Evolutionary conservation across 1,140 invertebrate genomes (phyloP), one percentile per base, ranked within the genome.

Genomic region (Lordiphosa clarofinis): DNA sequence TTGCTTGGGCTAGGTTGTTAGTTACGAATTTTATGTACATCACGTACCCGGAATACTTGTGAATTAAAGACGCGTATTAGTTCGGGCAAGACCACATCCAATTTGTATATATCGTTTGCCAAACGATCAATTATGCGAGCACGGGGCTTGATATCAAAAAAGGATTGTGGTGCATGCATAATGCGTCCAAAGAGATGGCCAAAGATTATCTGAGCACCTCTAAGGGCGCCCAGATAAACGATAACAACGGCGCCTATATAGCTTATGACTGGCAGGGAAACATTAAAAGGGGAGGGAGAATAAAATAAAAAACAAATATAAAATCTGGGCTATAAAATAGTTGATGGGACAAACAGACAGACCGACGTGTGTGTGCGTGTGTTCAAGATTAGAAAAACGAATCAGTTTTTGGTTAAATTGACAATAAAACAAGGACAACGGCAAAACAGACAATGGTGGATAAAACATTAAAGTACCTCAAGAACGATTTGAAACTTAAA

Each of bases 81-180:
- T 56, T 78, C 64, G n/a, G 87, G 86, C 59, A 90, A 57, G 33
- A 73, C 56, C 82, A 92, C 90, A 90, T 95, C 93, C 88, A 94
- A 75, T 49, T 91, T 90, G 87, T 93, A 92, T 59, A 94, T 89
- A 89, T 95, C 95, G 90, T 93, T 94, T 64, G 92, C 91, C 89
- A 95, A 92, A 69, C 94, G 91, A 89, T 93, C 94, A 57, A 96
- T 88, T 67, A 95, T 92, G 68, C 94, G 91, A 66, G 94, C 95
- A 57, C 90, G 88, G 4, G 95, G 94, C 68, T 93, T 94, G 39
- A 90, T 91, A 89, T 95, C 94, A 89, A 96, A 96, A 91, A 96
- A 96, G 47, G 89, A 89, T 89, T 94, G 92, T 15, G 94, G 92
- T 69, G 91, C 92, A 54, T 89, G 90, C 70, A 96, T 76, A 70